These are phyloP conservation scores for Cephus pygmeus DNA, from an alignment of 2,888 invertebrate genomes.

Conservation along the genomic window DNA sequence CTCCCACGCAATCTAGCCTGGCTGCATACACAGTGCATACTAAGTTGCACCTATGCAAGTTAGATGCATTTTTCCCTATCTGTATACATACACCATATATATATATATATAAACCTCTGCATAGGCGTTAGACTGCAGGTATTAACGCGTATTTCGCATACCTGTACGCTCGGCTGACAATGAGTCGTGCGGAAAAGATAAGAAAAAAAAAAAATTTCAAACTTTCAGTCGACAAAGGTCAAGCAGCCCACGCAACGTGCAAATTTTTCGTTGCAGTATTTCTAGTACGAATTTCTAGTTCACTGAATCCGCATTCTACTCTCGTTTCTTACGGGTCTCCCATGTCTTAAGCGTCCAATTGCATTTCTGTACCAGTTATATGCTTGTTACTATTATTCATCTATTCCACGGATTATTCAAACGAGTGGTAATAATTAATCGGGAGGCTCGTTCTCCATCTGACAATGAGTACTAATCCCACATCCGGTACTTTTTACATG, in stretches of 20 bases:
- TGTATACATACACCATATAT: background rate
- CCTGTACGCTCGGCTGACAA: background rate
- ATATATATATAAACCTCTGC: background rate
- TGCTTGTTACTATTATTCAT: background rate
- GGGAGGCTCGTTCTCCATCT: background rate
- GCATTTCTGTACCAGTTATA: background rate
- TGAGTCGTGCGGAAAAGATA: background rate
- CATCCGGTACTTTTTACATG: constrained; percentile 4
- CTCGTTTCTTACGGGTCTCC: background rate
- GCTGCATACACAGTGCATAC: background rate
- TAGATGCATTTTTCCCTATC: background rate
- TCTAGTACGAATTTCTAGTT: background rate
- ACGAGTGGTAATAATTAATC: background rate
- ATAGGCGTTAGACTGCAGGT: background rate
- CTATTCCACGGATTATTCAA: background rate
- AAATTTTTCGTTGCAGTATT: background rate
- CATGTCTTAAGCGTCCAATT: background rate
- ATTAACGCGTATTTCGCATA: background rate
- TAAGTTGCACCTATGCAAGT: background rate
- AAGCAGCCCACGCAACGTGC: background rate
- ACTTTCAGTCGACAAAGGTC: background rate
- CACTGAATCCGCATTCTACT: background rate
- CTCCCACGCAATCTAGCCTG: background rate
- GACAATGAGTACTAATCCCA: background rate
- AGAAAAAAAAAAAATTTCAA: background rate